Evolutionary conservation across 2,113 vertebrate genomes (phyloP).

Genomic region (Oncorhynchus mykiss): DNA sequence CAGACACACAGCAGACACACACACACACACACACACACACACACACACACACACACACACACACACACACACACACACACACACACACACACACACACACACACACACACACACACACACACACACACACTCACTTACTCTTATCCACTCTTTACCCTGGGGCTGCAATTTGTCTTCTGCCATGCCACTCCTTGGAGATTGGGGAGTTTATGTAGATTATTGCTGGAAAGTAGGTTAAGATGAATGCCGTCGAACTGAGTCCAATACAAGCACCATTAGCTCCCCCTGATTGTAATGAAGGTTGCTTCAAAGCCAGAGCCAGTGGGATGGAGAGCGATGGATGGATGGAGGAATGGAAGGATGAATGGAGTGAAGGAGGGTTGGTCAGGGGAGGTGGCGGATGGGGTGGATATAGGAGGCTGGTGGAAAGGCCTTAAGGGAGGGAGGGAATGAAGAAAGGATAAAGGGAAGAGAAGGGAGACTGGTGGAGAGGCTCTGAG

Average conservation of each 20-base stretch:
- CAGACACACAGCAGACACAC: too few relatives aligned
- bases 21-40: too few relatives aligned
- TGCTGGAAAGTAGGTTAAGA: constrained; percentile 71
- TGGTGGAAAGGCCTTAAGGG: too few relatives aligned
- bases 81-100: background rate
- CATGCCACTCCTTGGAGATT: constrained; percentile 46
- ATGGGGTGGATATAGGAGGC: too few relatives aligned
- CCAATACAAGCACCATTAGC: constrained; percentile 30
- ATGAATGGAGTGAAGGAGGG: too few relatives aligned
- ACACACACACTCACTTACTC: constrained; percentile 12
- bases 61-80: background rate
- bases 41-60: too few relatives aligned
- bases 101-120: background rate
- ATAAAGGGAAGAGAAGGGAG: too few relatives aligned
- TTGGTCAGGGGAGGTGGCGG: too few relatives aligned
- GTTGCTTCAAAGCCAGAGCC: constrained; percentile 20
- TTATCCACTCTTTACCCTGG: constrained; percentile 31
- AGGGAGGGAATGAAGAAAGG: too few relatives aligned
- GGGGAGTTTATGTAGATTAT: constrained; percentile 67
- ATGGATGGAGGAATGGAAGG: too few relatives aligned
- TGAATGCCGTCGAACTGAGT: constrained; percentile 48
- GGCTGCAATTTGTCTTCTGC: constrained; percentile 64
- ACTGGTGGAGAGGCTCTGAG: too few relatives aligned
- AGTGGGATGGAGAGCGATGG: background rate
- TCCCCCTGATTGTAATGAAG: constrained; percentile 19